Evolutionary conservation across 2,797 vertebrate genomes (phyloP).

Genomic region (Naso thynnoides): DNA sequence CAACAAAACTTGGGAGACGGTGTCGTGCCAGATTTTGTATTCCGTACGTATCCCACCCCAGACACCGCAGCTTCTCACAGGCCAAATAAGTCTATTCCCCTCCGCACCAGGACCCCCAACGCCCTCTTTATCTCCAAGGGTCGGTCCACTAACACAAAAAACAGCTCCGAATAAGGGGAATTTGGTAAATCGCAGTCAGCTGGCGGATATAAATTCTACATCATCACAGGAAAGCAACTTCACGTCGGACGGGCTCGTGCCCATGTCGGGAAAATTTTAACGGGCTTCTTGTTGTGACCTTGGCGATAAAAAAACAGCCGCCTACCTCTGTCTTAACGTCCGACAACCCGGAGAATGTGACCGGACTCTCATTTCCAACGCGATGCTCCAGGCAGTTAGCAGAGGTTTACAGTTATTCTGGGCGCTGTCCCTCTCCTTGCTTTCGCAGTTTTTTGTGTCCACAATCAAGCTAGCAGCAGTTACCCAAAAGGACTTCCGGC

Average conservation of each 20-base stretch:
- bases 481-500: slow-evolving; percentile 40
- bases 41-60: slow-evolving; percentile 58
- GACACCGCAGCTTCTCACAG: slow-evolving; percentile 62
- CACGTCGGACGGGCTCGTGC: slow-evolving; percentile 59
- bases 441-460: slow-evolving; percentile 81
- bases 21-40: slow-evolving; percentile 65
- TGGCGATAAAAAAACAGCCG: slow-evolving; percentile 28
- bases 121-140: not conserved
- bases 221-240: slow-evolving; percentile 70
- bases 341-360: slow-evolving; percentile 30
- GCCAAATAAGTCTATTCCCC: slow-evolving; percentile 60
- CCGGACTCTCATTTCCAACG: slow-evolving; percentile 62
- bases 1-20: slow-evolving; percentile 50
- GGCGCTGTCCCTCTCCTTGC: slow-evolving; percentile 83
- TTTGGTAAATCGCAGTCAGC: slow-evolving; percentile 18
- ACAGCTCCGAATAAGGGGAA: not conserved
- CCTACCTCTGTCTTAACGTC: slow-evolving; percentile 68
- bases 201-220: slow-evolving; percentile 42
- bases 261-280: slow-evolving; percentile 52
- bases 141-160: not conserved
- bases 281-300: slow-evolving; percentile 57
- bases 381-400: slow-evolving; percentile 58
- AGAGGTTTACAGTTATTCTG: slow-evolving; percentile 76
- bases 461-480: slow-evolving; percentile 31
- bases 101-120: slow-evolving; percentile 34